Conservation (phyloP, 2,797 vertebrate species). For the Rhabdomys pumilio region DNA sequence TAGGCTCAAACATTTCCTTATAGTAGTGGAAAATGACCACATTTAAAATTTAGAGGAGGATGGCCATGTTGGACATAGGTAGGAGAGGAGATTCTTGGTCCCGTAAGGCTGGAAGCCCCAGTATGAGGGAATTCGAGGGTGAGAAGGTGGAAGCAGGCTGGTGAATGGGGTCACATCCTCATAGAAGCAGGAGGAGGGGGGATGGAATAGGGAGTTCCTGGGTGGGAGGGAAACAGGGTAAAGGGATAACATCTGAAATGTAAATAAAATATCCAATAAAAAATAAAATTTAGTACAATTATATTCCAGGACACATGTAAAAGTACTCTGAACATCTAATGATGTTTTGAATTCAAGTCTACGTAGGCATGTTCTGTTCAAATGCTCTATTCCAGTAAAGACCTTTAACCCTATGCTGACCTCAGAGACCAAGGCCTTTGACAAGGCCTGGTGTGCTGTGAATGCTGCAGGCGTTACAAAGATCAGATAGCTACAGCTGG, state of each 20-base stretch:
- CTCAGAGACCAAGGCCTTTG: not conserved
- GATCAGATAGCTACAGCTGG: not conserved
- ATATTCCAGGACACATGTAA: not conserved
- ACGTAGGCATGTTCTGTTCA: not conserved
- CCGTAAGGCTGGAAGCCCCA: too few relatives aligned
- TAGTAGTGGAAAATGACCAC: not conserved
- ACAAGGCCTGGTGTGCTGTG: not conserved
- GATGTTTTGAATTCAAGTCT: not conserved
- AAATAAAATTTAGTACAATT: not conserved
- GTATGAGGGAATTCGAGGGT: too few relatives aligned
- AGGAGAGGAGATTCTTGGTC: too few relatives aligned
- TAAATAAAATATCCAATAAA: too few relatives aligned
- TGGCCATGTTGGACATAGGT: too few relatives aligned
- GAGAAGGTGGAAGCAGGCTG: too few relatives aligned
- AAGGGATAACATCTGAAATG: too few relatives aligned
- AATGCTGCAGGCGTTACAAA: not conserved
- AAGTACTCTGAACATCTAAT: not conserved
- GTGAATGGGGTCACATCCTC: too few relatives aligned
- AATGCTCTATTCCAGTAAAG: not conserved
- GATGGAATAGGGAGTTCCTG: too few relatives aligned
- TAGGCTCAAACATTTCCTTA: not conserved
- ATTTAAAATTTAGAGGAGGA: too few relatives aligned
- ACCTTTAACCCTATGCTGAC: not conserved
- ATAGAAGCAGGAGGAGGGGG: too few relatives aligned
- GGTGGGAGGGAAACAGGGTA: too few relatives aligned